Percentiles rank a stretch among this genome's conserved stretches.
Evolutionary conservation across 2,888 invertebrate genomes (phyloP).

Genomic region (Galerucella nymphaeae): DNA sequence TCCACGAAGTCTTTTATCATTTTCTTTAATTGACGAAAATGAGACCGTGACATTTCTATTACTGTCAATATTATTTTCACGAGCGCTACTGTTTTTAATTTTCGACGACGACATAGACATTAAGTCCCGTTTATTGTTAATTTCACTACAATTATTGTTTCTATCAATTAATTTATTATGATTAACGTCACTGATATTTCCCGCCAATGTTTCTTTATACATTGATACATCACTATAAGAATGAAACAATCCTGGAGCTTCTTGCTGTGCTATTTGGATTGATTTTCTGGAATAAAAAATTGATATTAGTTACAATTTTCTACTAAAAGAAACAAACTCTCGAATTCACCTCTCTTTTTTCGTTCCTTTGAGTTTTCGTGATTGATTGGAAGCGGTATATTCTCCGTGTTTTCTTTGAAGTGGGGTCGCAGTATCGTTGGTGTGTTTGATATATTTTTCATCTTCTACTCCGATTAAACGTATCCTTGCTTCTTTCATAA

Average conservation of each 20-base stretch:
- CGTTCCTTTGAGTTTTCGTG: constrained; percentile 14
- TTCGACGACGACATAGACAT: constrained; percentile 27
- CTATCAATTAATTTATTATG: background rate
- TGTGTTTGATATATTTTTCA: constrained; percentile 34
- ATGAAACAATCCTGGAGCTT: constrained; percentile 42
- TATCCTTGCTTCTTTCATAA: constrained; percentile 13
- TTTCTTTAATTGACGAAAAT: background rate
- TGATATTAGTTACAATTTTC: no score
- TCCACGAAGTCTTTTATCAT: background rate
- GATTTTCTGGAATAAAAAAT: constrained; percentile 18
- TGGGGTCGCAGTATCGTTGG: constrained; percentile 38
- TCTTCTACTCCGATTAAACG: constrained; percentile 10
- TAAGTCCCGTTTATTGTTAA: constrained; percentile 34
- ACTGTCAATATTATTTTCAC: background rate
- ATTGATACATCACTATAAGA: constrained; percentile 52
- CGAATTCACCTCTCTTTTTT: constrained; percentile 31
- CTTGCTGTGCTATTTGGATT: background rate
- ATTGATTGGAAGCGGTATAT: constrained; percentile 32
- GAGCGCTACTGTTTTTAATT: constrained; percentile 4
- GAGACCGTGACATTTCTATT: background rate
- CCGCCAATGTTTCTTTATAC: constrained; percentile 34
- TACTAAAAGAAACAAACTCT: background rate
- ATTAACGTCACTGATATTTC: background rate
- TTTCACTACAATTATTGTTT: background rate
- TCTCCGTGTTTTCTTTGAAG: constrained; percentile 20